Conservation (phyloP, 2,113 vertebrate species). For the Addax nasomaculatus region DNA sequence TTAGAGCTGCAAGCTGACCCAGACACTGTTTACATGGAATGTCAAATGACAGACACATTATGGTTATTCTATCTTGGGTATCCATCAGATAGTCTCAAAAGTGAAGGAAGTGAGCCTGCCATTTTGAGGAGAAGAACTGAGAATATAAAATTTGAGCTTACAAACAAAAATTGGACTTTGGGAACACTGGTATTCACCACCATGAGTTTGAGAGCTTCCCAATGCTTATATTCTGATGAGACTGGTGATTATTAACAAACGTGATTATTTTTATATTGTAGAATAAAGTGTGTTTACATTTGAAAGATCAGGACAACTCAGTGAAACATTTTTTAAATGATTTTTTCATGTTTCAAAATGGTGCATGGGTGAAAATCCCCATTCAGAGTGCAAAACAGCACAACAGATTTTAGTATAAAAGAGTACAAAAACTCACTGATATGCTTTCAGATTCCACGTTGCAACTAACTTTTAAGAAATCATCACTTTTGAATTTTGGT, state of each 20-base stretch:
- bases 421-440: not conserved
- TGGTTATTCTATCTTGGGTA: not conserved
- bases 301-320: not conserved
- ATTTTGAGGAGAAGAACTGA: not conserved
- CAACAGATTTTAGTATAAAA: not conserved
- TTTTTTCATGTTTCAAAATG: not conserved
- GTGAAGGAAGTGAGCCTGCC: not conserved
- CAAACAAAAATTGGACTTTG: conserved; percentile 3
- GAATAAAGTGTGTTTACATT: not conserved
- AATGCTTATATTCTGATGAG: not conserved
- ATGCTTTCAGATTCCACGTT: not conserved
- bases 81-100: not conserved
- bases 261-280: not conserved
- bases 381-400: not conserved
- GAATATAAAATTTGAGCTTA: not conserved
- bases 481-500: not conserved
- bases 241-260: not conserved
- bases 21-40: not conserved
- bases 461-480: not conserved
- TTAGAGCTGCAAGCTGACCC: not conserved
- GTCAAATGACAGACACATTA: not conserved
- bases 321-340: not conserved
- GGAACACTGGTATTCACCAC: not conserved
- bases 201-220: not conserved
- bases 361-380: not conserved